Evolutionary conservation across 2,888 invertebrate species (phyloP).

Genomic region (Tenodera sinensis): DNA sequence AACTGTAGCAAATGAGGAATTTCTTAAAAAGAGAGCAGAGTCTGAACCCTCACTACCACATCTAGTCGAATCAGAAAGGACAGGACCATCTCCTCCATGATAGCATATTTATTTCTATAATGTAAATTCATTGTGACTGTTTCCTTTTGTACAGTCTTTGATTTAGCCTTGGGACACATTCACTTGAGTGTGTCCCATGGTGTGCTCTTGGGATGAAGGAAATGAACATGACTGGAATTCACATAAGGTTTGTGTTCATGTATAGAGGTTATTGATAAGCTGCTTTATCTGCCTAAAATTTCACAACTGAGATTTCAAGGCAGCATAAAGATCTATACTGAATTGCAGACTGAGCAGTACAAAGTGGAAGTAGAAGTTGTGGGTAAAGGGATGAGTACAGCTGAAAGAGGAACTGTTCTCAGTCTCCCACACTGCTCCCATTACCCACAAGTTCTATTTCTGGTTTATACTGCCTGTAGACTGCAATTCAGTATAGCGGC

Average conservation of each 20-base stretch:
- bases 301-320: background rate
- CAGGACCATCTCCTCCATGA: background rate
- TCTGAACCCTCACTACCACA: constrained; percentile 61
- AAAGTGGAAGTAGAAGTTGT: too few relatives aligned
- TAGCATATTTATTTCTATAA: background rate
- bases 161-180: background rate
- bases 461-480: too few relatives aligned
- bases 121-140: background rate
- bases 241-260: background rate
- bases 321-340: background rate
- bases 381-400: too few relatives aligned
- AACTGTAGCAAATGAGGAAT: constrained; percentile 12
- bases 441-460: too few relatives aligned
- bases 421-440: too few relatives aligned
- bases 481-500: too few relatives aligned
- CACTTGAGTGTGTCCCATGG: background rate
- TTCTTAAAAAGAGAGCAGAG: constrained; percentile 56
- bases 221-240: background rate
- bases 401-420: too few relatives aligned
- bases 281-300: background rate
- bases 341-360: too few relatives aligned
- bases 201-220: background rate
- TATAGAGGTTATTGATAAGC: background rate
- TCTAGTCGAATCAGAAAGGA: constrained; percentile 45
- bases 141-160: background rate